Percentiles rank a stretch among this genome's conserved stretches.
These are phyloP conservation scores for Colius striatus DNA, from an alignment of 2,113 vertebrate species.

Conservation along the genomic window DNA sequence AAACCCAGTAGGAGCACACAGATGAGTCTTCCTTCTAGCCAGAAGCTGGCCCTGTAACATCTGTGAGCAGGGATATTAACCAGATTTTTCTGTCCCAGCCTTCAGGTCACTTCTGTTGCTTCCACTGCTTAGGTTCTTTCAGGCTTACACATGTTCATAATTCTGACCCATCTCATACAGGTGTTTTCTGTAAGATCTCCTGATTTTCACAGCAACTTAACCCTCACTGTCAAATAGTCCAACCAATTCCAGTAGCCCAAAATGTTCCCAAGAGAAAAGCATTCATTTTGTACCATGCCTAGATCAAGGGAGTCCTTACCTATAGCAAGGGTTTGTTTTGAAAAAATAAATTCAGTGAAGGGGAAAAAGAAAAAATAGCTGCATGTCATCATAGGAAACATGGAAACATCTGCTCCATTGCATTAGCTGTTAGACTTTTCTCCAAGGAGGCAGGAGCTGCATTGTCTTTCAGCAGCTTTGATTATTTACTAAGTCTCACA, in stretches of 20 bases:
- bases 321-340: neutral
- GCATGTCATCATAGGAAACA: slow-evolving; percentile 57
- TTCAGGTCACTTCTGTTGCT: neutral
- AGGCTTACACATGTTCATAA: rapidly evolving
- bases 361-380: neutral
- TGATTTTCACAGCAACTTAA: rapidly evolving
- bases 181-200: neutral
- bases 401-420: slow-evolving; percentile 69
- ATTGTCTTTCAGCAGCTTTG: slow-evolving; percentile 69
- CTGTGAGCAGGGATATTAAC: neutral
- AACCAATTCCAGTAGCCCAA: neutral
- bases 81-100: neutral
- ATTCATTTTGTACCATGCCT: neutral
- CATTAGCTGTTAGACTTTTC: slow-evolving; percentile 43
- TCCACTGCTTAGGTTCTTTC: neutral
- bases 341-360: slow-evolving; percentile 19
- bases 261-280: neutral
- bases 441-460: slow-evolving; percentile 39
- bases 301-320: neutral
- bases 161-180: neutral
- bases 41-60: neutral
- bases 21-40: neutral
- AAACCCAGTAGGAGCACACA: neutral
- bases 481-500: slow-evolving; percentile 57
- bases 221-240: neutral